Evolutionary conservation across 2,888 invertebrate genomes (phyloP), one percentile per base, ranked within the genome.

Genomic region (Ommatoiulus sabulosus): DNA sequence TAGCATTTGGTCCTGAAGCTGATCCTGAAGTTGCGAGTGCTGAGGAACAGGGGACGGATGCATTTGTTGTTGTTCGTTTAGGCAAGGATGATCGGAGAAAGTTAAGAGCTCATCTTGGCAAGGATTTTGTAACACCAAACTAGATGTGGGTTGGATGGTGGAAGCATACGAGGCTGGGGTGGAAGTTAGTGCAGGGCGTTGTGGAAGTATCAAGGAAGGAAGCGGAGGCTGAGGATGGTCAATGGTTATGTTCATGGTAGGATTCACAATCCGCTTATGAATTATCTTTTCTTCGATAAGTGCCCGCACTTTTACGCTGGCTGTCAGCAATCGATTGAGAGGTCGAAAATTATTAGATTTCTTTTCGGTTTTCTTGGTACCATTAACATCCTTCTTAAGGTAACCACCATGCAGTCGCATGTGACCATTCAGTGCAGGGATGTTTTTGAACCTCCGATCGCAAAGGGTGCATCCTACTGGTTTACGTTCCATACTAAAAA

Each of bases 361-460:
- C 88, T 87, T 87, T 17, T 87, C 88, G 5, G n/a, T 7, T 20
- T 84, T 87, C 35, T 87, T 87, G 17, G 12, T 24, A 7, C 44
- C 24, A 52, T 89, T 84, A 10, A 24, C 20, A 24, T 89, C 96
- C 95, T 97, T 97, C 93, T 98, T 98, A 92, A 98, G 97, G 93
- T 98, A 99, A 89, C 99, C 98, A 85, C 99, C 99, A 93, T 99
- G 99, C 90, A 99, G 94, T 91, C 99, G 95, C 99, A 99, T 99
- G 92, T 99, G 99, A 10, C 99, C 99, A 93, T 99, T 99, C 89
- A 99, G 95, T 46, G 99, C 99, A 43, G 98, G 98, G 93, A 98
- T 97, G 93, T 98, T 99, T 94, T 99, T 99, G 94, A 99, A 99
- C 92, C 97, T 96, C 91, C 98, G 95, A 93, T 97, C 97, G 93